These are phyloP conservation scores for Siniperca undulata DNA, from an alignment of 2,797 vertebrate genomes.

Conservation along the genomic window DNA sequence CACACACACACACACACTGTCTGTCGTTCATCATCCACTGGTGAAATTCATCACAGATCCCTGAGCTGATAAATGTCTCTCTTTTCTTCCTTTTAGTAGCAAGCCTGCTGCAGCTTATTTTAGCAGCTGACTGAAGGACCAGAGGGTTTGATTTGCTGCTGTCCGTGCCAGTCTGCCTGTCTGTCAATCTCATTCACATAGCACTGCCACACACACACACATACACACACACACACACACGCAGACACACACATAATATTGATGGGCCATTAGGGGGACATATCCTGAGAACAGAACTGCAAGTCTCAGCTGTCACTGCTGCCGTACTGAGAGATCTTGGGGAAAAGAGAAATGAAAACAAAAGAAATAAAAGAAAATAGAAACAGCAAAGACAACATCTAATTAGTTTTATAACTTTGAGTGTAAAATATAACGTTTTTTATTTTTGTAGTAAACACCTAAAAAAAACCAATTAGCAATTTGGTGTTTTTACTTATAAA, in stretches of 20 bases:
- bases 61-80: conserved; percentile 59
- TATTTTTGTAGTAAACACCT: neutral
- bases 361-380: conserved; percentile 6
- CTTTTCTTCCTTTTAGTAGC: conserved; percentile 16
- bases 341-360: neutral
- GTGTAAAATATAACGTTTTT: neutral
- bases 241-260: conserved; percentile 42
- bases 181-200: conserved; percentile 61
- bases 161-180: conserved; percentile 55
- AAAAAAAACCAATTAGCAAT: neutral
- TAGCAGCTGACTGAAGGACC: conserved; percentile 52
- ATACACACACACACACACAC: conserved; percentile 30
- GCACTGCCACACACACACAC: conserved; percentile 13
- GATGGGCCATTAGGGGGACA: conserved; percentile 65
- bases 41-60: conserved; percentile 73
- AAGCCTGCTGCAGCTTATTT: conserved; percentile 58
- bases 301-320: conserved; percentile 45
- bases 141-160: conserved; percentile 65
- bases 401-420: conserved; percentile 5
- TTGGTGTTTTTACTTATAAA: neutral
- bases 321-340: neutral
- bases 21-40: conserved; percentile 61
- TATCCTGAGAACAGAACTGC: conserved; percentile 45
- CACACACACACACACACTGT: conserved; percentile 29
- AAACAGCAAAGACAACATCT: conserved; percentile 14